Conservation (phyloP, 2,888 invertebrate genomes). For the Lucinisca nassula region DNA sequence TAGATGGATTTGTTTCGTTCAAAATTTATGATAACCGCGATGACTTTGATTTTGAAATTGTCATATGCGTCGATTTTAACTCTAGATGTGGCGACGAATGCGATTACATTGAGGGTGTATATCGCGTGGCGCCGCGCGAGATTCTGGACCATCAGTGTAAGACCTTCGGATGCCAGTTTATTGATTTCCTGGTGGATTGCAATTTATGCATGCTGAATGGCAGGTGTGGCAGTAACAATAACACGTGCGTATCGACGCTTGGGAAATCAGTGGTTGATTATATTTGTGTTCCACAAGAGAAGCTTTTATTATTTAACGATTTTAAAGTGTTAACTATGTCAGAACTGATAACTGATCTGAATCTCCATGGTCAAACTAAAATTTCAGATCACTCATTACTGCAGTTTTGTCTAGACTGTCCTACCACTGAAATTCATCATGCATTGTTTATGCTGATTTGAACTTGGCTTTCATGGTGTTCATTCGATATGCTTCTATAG, state of each 20-base stretch:
- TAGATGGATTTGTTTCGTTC: too few relatives aligned
- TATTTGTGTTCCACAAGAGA: background rate
- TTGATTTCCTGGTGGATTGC: background rate
- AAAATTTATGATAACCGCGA: too few relatives aligned
- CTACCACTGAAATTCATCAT: too few relatives aligned
- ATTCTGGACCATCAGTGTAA: background rate
- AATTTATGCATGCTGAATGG: background rate
- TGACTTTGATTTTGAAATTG: background rate
- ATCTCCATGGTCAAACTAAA: constrained; percentile 4
- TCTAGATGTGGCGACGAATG: background rate
- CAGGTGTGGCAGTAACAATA: background rate
- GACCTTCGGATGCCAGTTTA: background rate
- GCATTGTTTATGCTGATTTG: too few relatives aligned
- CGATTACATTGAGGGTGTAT: background rate
- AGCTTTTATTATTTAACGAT: background rate
- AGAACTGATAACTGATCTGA: background rate
- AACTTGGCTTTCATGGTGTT: too few relatives aligned
- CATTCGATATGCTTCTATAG: background rate
- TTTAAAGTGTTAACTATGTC: background rate
- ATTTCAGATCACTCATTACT: background rate
- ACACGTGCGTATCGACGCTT: background rate
- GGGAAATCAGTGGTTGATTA: constrained; percentile 9
- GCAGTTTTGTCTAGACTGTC: background rate
- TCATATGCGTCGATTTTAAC: background rate
- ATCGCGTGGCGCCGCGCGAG: background rate